These are phyloP conservation scores for Machimus rusticus DNA, from an alignment of 2,888 invertebrate species.

Conservation along the genomic window DNA sequence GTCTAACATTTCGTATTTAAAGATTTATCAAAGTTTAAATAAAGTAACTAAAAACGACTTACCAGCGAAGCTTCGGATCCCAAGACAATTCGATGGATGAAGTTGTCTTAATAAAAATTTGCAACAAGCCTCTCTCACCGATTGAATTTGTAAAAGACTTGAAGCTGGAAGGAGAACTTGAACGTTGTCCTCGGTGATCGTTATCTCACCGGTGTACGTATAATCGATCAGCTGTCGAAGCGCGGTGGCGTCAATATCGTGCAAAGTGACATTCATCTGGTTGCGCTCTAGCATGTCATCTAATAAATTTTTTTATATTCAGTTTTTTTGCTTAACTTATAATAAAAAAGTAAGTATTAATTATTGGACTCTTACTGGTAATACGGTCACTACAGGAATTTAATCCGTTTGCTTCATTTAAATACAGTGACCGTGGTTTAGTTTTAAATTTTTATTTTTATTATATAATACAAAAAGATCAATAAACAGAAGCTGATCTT, in stretches of 20 bases:
- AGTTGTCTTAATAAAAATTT: slow-evolving; percentile 77
- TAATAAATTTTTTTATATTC: slow-evolving; percentile 43
- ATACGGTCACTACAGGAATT: background rate
- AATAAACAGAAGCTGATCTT: background rate
- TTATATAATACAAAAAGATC: background rate
- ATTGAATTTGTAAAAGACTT: slow-evolving; percentile 74
- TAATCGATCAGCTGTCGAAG: slow-evolving; percentile 75
- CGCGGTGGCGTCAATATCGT: slow-evolving; percentile 68
- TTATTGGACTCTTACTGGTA: background rate
- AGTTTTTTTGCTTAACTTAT: background rate
- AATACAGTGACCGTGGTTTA: background rate
- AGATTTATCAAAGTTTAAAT: too few relatives aligned
- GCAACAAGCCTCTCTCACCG: slow-evolving; percentile 76
- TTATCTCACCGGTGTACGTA: slow-evolving; percentile 77
- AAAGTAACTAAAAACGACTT: slow-evolving; percentile 46
- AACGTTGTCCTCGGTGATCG: slow-evolving; percentile 74
- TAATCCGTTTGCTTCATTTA: background rate
- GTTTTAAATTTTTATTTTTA: background rate
- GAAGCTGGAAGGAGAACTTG: slow-evolving; percentile 76
- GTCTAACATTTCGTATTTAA: too few relatives aligned
- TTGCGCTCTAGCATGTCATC: slow-evolving; percentile 63
- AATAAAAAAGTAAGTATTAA: background rate
- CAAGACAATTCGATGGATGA: slow-evolving; percentile 79
- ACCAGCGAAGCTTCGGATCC: slow-evolving; percentile 74
- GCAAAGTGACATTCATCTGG: slow-evolving; percentile 60